These are phyloP conservation scores for Oplegnathus fasciatus DNA, from an alignment of 2,113 vertebrate species.

Conservation along the genomic window DNA sequence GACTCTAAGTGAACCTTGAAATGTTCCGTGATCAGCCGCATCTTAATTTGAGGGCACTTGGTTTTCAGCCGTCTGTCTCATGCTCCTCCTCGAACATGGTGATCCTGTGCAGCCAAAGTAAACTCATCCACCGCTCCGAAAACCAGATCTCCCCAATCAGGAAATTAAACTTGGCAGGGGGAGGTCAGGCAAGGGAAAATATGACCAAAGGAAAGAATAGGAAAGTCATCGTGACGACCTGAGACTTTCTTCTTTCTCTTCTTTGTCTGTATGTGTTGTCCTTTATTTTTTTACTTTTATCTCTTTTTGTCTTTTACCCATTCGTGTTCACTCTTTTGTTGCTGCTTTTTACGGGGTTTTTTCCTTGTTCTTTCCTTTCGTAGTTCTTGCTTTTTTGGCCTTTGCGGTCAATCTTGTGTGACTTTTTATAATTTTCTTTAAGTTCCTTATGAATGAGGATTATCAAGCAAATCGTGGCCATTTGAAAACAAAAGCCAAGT, in stretches of 20 bases:
- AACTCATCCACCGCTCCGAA: conserved; percentile 59
- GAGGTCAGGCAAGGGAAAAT: conserved; percentile 65
- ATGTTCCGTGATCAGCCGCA: conserved; percentile 41
- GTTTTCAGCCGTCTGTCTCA: conserved; percentile 26
- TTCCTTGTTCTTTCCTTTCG: background rate
- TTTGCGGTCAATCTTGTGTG: background rate
- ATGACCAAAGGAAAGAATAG: conserved; percentile 55
- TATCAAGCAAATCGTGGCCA: background rate
- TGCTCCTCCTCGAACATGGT: conserved; percentile 23
- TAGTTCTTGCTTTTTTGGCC: background rate
- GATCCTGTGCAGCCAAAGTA: conserved; percentile 65
- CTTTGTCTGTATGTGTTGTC: conserved; percentile 3
- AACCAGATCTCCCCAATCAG: conserved; percentile 64
- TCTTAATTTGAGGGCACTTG: conserved; percentile 58
- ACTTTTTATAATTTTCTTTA: background rate
- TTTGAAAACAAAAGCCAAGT: background rate
- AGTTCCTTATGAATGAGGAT: background rate
- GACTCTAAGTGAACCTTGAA: conserved; percentile 59
- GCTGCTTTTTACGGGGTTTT: background rate
- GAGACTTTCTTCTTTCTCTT: conserved; percentile 5
- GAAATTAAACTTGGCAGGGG: conserved; percentile 69
- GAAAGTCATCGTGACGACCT: conserved; percentile 39
- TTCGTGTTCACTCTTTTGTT: background rate
- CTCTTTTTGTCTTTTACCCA: background rate
- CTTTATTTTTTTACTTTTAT: conserved; percentile 1